Conservation (phyloP, 1,140 invertebrate genomes). For the Procambarus virginalis region DNA sequence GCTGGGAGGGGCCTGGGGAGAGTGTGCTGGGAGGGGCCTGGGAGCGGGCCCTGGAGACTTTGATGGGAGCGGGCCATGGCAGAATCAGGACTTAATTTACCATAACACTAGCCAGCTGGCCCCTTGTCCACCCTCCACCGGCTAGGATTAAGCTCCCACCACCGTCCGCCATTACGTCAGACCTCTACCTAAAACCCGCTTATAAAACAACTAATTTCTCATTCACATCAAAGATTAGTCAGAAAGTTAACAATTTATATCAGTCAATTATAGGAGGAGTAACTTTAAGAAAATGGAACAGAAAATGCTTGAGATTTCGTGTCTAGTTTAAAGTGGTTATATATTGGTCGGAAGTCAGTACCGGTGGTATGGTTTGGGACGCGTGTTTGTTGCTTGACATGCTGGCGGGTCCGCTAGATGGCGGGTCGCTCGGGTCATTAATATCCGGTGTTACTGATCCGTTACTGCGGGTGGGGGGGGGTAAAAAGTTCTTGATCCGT, state of each 20-base stretch:
- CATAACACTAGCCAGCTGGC: conserved; percentile 50
- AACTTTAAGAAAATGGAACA: too few species aligned
- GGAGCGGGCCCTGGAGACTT: too few species aligned
- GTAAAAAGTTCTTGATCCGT: too few species aligned
- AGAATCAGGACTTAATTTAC: conserved; percentile 17
- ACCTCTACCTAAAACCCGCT: background rate
- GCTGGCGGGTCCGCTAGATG: conserved; percentile 39
- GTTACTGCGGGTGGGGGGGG: too few species aligned
- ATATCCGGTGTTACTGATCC: conserved; percentile 12
- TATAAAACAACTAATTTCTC: too few species aligned
- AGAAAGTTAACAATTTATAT: too few species aligned
- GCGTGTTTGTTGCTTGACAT: conserved; percentile 38
- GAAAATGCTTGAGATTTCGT: too few species aligned
- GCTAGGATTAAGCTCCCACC: background rate
- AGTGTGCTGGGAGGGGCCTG: too few species aligned
- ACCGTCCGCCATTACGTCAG: background rate
- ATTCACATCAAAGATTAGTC: too few species aligned
- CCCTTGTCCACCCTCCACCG: conserved; percentile 5
- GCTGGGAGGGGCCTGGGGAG: too few species aligned
- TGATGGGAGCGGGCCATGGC: conserved; percentile 4
- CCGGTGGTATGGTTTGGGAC: background rate
- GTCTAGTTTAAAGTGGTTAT: too few species aligned
- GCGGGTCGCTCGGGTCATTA: conserved; percentile 31
- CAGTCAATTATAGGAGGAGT: too few species aligned
- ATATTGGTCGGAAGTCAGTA: background rate